phyloP scores from a whole-genome alignment of 2,888 invertebrate genomes.

The Bhutanitis thaidina region DNA sequence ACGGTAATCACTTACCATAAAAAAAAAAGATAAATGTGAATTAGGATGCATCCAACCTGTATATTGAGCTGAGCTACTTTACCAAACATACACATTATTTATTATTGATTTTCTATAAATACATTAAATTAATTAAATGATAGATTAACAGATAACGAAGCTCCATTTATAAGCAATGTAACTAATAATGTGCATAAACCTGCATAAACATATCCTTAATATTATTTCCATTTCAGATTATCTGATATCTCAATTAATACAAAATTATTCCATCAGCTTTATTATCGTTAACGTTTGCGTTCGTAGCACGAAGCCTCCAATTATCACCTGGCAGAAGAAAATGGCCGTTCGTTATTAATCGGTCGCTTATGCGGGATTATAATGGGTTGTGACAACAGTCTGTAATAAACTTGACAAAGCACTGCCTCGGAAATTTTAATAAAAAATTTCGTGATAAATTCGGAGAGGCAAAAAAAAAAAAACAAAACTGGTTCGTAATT shows the following conservation, averaged over 20 bases:
- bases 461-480: not conserved
- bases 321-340: constrained; percentile 17
- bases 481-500: no score
- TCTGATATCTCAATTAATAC: constrained; percentile 14
- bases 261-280: constrained; percentile 10
- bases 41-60: no score
- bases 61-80: no score
- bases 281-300: constrained; percentile 10
- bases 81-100: no score
- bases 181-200: not conserved
- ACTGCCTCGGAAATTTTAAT: not conserved
- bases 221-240: constrained; percentile 9
- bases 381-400: constrained; percentile 11
- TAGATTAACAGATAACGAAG: no score
- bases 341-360: constrained; percentile 11
- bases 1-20: no score
- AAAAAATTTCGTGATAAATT: not conserved
- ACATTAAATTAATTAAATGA: no score
- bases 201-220: not conserved
- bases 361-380: constrained; percentile 2
- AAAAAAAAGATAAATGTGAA: no score
- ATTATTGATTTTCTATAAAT: no score
- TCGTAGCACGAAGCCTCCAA: constrained; percentile 3
- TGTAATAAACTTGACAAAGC: constrained; percentile 7
- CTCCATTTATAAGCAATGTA: not conserved